These are phyloP conservation scores for Dasysyrphus tricinctus DNA, from an alignment of 2,888 invertebrate species.

Conservation along the genomic window DNA sequence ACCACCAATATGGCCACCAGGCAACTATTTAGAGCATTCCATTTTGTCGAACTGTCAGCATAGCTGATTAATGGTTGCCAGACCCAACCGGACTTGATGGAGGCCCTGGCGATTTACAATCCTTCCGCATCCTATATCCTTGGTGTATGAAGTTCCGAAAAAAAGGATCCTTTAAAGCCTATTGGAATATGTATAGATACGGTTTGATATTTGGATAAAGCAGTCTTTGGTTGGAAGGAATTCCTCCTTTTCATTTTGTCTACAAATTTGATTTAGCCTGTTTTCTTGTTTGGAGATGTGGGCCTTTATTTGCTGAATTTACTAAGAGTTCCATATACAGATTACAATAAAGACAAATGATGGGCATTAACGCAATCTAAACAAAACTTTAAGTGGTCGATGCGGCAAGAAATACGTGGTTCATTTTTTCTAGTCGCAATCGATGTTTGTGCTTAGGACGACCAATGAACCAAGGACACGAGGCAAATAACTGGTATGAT, in stretches of 20 bases:
- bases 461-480: background rate
- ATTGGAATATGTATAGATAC: slow-evolving; percentile 12
- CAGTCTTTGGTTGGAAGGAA: slow-evolving; percentile 2
- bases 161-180: slow-evolving; percentile 23
- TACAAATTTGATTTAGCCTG: slow-evolving; percentile 43
- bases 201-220: slow-evolving; percentile 22
- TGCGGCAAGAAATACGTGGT: slow-evolving; percentile 32
- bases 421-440: slow-evolving; percentile 4
- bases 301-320: slow-evolving; percentile 39
- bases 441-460: slow-evolving; percentile 11
- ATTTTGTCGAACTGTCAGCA: slow-evolving; percentile 67
- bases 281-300: background rate
- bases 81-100: slow-evolving; percentile 27
- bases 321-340: slow-evolving; percentile 9
- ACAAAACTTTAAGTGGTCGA: slow-evolving; percentile 29
- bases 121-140: slow-evolving; percentile 48
- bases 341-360: slow-evolving; percentile 65
- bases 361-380: slow-evolving; percentile 48
- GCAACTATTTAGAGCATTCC: slow-evolving; percentile 60
- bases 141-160: background rate
- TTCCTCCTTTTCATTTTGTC: slow-evolving; percentile 22
- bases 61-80: slow-evolving; percentile 58
- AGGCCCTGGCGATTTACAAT: slow-evolving; percentile 58
- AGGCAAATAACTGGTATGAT: slow-evolving; percentile 9
- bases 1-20: slow-evolving; percentile 15